Conservation (phyloP, 2,797 vertebrate genomes). For the Rhinichthys osculus region DNA sequence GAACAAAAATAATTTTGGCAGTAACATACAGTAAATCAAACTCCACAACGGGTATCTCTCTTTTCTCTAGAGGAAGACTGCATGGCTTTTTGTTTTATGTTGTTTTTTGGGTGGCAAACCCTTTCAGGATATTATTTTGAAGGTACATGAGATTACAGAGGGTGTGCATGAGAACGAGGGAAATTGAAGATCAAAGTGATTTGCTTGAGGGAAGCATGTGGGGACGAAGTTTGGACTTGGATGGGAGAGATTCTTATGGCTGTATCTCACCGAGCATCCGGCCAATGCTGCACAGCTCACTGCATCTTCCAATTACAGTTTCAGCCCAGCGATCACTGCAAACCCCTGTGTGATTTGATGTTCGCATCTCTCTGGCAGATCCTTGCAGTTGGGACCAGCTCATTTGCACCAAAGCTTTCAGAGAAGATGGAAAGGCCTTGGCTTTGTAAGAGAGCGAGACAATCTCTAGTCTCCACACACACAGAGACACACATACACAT, state of each 20-base stretch:
- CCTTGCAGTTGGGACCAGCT: slow-evolving; percentile 20
- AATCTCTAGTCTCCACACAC: background rate
- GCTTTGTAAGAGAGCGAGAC: slow-evolving; percentile 1
- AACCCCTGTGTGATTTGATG: slow-evolving; percentile 1
- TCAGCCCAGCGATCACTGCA: slow-evolving; percentile 24
- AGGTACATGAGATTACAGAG: background rate
- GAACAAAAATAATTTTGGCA: background rate
- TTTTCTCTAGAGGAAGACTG: background rate
- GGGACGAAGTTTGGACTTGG: slow-evolving; percentile 1
- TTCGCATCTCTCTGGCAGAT: background rate
- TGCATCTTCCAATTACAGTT: slow-evolving; percentile 48
- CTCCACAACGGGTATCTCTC: background rate
- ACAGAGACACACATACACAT: background rate
- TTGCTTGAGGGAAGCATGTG: slow-evolving; percentile 16
- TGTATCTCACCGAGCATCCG: slow-evolving; percentile 34
- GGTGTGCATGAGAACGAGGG: background rate
- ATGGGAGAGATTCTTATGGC: slow-evolving; percentile 35
- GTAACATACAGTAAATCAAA: background rate
- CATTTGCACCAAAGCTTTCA: slow-evolving; percentile 32
- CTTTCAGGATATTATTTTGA: background rate
- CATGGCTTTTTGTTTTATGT: background rate
- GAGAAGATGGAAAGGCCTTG: slow-evolving; percentile 10
- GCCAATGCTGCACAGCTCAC: slow-evolving; percentile 32
- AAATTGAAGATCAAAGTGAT: slow-evolving; percentile 40
- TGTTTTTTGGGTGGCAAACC: background rate